A percentile compares a stretch with the other conserved stretches of the same genome.
Evolutionary conservation across 2,797 vertebrate species (phyloP).

Genomic region (Hypotaenidia okinawae): DNA sequence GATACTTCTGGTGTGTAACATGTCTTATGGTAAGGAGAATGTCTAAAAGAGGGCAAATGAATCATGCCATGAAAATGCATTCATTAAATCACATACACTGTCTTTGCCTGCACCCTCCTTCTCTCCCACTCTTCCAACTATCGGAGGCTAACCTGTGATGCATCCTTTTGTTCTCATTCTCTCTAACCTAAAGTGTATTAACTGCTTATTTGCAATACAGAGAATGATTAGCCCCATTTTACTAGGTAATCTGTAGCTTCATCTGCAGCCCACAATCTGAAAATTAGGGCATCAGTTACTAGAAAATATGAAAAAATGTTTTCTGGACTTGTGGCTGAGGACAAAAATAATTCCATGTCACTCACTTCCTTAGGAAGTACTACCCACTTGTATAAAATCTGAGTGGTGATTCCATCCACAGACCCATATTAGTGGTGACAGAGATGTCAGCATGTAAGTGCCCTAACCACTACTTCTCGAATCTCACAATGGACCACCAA

Average conservation of each 20-base stretch:
- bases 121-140: not conserved
- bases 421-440: fast-evolving
- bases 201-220: not conserved
- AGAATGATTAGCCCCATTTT: not conserved
- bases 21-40: not conserved
- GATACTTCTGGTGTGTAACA: not conserved
- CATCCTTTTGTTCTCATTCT: not conserved
- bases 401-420: not conserved
- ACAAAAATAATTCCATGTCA: not conserved
- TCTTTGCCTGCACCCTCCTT: not conserved
- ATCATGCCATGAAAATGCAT: not conserved
- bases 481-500: not conserved
- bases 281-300: not conserved
- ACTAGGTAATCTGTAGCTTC: not conserved
- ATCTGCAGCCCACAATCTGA: not conserved
- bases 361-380: not conserved
- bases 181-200: not conserved
- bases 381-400: not conserved
- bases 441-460: not conserved
- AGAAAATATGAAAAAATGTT: not conserved
- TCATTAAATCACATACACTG: not conserved
- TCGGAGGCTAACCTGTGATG: not conserved
- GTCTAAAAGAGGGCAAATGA: not conserved
- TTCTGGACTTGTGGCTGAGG: not conserved
- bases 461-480: not conserved